phyloP scores from a whole-genome alignment of 1,140 invertebrate species.

The Ceratina calcarata region DNA sequence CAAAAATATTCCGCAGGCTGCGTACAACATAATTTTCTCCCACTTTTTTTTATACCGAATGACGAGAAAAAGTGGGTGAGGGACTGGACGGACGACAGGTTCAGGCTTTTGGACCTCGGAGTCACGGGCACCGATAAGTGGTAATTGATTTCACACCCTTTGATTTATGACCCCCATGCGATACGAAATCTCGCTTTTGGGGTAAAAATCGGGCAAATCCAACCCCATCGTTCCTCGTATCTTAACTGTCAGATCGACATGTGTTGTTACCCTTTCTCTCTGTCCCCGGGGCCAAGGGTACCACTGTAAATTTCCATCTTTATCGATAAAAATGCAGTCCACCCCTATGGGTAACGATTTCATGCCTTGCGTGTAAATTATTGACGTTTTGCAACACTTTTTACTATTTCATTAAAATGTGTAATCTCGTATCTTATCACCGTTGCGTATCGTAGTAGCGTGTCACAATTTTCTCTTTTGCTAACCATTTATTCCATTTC shows the following conservation, averaged over 20 bases:
- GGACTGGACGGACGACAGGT: conserved; percentile 59
- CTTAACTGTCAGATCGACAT: conserved; percentile 62
- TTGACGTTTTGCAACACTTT: neutral
- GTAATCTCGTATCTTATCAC: too few relatives aligned
- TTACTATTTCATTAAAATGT: neutral
- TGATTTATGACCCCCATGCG: conserved; percentile 74
- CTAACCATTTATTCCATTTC: too few relatives aligned
- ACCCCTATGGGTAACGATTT: conserved; percentile 36
- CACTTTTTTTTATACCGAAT: neutral
- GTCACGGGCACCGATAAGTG: conserved; percentile 70
- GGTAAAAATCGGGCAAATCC: conserved; percentile 69
- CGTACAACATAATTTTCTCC: conserved; percentile 17
- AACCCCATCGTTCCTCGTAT: conserved; percentile 68
- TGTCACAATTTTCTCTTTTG: too few relatives aligned
- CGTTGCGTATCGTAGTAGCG: too few relatives aligned
- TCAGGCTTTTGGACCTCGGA: conserved; percentile 38
- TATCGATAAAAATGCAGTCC: conserved; percentile 70
- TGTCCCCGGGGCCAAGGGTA: conserved; percentile 49
- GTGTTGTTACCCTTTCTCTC: conserved; percentile 72
- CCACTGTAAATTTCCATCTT: conserved; percentile 74
- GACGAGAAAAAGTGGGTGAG: neutral
- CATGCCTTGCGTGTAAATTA: conserved; percentile 3
- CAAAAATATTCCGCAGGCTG: neutral
- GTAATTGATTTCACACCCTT: conserved; percentile 79
- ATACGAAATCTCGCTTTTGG: conserved; percentile 69